Evolutionary conservation across 2,888 invertebrate genomes (phyloP), one percentile per base, ranked within the genome.

Genomic region (Gymnosoma rotundatum): DNA sequence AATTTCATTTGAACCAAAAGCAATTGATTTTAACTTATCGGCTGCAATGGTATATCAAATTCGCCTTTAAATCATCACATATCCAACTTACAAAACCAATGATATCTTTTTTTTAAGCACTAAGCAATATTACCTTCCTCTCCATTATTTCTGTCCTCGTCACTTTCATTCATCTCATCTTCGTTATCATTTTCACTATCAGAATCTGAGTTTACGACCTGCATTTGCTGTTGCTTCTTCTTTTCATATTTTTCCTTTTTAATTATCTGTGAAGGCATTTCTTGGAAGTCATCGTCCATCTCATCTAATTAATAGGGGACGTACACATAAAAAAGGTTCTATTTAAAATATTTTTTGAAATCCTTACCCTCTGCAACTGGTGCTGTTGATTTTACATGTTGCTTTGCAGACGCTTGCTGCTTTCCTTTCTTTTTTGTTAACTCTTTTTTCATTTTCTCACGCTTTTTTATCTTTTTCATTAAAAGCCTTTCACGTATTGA

Each of bases 401-500:
- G 83, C 32, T 56, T 83, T 54, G 36, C 9, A 48, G 25, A 12
- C 5, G n/a, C 25, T n/a, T 60, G 54, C 20, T 78, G 69, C 56
- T 86, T 89, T 87, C 95, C 94, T 87, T 94, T 93, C 87, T 94
- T 96, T 76, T 94, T 94, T 67, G 90, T 89, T 14, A 95, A 93
- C 89, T 95, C 94, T 87, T 94, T 93, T 89, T 94, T 96, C 86
- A 94, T 95, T 88, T 95, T 95, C 88, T 96, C 96, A 0, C 95
- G 93, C 88, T 96, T 96, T 86, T 95, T 96, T 45, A 96, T 96
- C 92, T 96, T 96, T 75, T 95, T 93, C 94, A 95, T 94, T 32
- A 96, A 92, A 67, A 96, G 93, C 92, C 95, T 95, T 85, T 96
- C 95, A 0, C 92, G 89, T 16, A 92, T 89, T 7, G 92, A 91